These are phyloP conservation scores for Dendrocopos noguchii DNA, from an alignment of 2,113 vertebrate species.

Conservation along the genomic window DNA sequence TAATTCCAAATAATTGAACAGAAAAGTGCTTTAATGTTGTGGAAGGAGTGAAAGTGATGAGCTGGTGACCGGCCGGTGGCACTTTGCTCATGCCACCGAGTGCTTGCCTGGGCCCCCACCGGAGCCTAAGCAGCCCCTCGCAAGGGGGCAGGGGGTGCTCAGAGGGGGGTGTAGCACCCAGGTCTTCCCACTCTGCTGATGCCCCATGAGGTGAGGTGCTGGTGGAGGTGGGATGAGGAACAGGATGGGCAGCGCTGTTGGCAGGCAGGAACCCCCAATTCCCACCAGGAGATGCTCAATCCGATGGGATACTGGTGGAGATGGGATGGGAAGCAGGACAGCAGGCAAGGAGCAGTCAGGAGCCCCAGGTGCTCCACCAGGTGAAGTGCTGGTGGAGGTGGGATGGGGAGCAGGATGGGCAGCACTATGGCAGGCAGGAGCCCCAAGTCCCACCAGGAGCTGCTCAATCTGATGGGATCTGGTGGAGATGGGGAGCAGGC, in stretches of 20 bases:
- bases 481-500: not conserved
- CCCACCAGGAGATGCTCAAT: not conserved
- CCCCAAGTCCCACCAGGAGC: not conserved
- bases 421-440: no score
- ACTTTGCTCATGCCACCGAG: not conserved
- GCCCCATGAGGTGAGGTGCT: no score
- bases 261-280: no score
- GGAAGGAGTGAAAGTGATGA: not conserved
- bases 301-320: no score
- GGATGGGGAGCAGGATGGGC: no score
- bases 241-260: no score
- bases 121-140: not conserved
- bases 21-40: constrained; percentile 42
- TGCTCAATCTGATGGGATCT: no score
- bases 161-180: not conserved
- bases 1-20: constrained; percentile 55
- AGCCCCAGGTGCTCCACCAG: no score
- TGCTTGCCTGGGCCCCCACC: not conserved
- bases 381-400: no score
- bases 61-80: not conserved
- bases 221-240: no score
- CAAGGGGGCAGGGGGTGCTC: not conserved
- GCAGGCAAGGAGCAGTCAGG: no score
- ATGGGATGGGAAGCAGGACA: no score
- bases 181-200: not conserved